phyloP scores from a whole-genome alignment of 2,888 invertebrate species.

The Amiota communis region DNA sequence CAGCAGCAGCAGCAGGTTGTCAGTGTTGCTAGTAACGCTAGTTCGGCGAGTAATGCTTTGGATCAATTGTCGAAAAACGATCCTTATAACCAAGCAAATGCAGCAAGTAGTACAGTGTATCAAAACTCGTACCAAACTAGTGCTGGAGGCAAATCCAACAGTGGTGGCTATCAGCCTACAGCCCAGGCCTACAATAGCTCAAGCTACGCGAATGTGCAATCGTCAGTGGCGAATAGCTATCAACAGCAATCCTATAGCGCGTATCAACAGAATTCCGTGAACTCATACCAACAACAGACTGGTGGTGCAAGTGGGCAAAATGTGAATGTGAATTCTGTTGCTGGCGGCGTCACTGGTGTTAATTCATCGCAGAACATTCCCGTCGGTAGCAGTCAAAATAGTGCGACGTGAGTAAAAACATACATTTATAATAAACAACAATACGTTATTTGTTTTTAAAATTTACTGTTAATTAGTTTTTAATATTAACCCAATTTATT shows the following conservation, averaged over 20 bases:
- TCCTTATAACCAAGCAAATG: constrained; percentile 70
- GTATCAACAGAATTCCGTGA: constrained; percentile 72
- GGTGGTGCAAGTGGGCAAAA: constrained; percentile 57
- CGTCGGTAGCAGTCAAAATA: constrained; percentile 69
- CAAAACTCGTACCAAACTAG: constrained; percentile 71
- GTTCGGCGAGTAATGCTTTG: constrained; percentile 60
- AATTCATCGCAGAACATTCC: constrained; percentile 72
- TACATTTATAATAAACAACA: constrained; percentile 3
- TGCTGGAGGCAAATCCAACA: constrained; percentile 65
- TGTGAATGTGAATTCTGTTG: constrained; percentile 53
- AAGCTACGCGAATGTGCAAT: constrained; percentile 71
- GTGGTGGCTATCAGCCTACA: constrained; percentile 68
- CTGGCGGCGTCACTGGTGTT: constrained; percentile 56
- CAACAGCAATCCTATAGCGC: constrained; percentile 71
- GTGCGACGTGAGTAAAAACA: constrained; percentile 65
- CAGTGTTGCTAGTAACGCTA: constrained; percentile 50
- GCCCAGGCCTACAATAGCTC: constrained; percentile 71
- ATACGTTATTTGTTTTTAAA: not conserved
- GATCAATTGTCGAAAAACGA: constrained; percentile 72
- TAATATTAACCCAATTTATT: not conserved
- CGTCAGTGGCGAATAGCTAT: constrained; percentile 70
- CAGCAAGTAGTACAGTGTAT: constrained; percentile 63
- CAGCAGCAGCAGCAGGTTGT: constrained; percentile 40
- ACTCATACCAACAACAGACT: constrained; percentile 72
- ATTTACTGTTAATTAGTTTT: not conserved